Evolutionary conservation across 2,888 invertebrate genomes (phyloP).

Genomic region (Strigamia maritima): DNA sequence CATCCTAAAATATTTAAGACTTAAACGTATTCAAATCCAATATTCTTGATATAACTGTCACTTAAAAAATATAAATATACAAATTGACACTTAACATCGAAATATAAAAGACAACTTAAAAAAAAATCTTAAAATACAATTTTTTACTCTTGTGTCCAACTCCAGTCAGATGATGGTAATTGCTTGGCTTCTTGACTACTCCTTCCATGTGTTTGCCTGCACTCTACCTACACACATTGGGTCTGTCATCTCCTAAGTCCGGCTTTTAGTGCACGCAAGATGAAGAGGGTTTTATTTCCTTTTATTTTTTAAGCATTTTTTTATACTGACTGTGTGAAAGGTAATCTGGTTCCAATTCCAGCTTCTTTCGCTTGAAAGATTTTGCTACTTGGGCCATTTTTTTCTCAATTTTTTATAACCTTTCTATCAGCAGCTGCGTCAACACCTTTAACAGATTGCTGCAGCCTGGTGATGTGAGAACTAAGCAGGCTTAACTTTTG

Average conservation of each 20-base stretch:
- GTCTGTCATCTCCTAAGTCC: not conserved
- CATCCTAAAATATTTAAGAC: no score
- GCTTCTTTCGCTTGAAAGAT: not conserved
- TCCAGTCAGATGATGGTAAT: no score
- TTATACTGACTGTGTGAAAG: conserved; percentile 1
- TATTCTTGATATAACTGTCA: no score
- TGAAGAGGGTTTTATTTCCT: not conserved
- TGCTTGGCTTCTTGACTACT: no score
- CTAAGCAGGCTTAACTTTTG: conserved; percentile 21
- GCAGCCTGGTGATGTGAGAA: conserved; percentile 24
- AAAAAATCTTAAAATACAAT: no score
- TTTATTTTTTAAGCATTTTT: not conserved
- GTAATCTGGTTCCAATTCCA: conserved; percentile 27
- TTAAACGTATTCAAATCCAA: no score
- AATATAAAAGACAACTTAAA: no score
- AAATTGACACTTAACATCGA: no score
- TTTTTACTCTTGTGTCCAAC: no score
- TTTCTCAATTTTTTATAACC: not conserved
- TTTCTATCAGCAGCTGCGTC: conserved; percentile 29
- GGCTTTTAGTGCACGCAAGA: not conserved
- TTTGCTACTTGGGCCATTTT: conserved; percentile 20
- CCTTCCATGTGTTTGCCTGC: no score
- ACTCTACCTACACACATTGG: not conserved
- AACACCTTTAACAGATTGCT: conserved; percentile 27
- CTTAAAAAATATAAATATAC: no score